Evolutionary conservation across 2,797 vertebrate genomes (phyloP).

Genomic region (Streptopelia turtur): DNA sequence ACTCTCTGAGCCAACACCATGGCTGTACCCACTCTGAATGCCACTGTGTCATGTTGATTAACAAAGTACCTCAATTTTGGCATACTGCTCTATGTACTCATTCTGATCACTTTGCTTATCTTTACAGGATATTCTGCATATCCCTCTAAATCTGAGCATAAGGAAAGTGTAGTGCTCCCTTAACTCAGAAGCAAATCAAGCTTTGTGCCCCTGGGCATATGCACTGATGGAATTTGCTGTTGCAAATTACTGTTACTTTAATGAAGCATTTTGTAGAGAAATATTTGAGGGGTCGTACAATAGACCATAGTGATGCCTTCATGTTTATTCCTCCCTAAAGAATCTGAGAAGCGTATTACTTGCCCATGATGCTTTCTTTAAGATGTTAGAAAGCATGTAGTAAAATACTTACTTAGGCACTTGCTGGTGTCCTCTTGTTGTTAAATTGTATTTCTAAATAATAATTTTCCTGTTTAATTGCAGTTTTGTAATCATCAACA

Average conservation of each 20-base stretch:
- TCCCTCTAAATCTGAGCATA: background rate
- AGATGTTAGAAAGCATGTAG: background rate
- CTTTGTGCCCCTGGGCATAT: background rate
- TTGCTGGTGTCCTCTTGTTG: background rate
- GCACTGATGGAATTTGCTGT: slow-evolving; percentile 32
- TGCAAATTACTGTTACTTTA: slow-evolving; percentile 27
- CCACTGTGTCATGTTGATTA: accelerated
- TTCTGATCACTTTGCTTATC: background rate
- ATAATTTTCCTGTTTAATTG: background rate
- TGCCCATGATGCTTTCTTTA: slow-evolving; percentile 34
- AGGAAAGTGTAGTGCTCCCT: background rate
- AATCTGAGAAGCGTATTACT: slow-evolving; percentile 29
- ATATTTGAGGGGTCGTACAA: background rate
- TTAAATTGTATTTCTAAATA: background rate
- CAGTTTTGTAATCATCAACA: background rate
- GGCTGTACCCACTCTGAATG: background rate
- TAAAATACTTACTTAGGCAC: background rate
- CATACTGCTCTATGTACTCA: background rate
- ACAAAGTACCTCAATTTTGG: accelerated
- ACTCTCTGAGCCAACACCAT: background rate
- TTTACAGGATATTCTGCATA: background rate
- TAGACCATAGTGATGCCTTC: background rate
- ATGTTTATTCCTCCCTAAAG: background rate
- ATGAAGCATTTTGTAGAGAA: background rate
- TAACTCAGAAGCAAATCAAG: background rate